Percentiles rank a stretch among this genome's conserved stretches.
These are phyloP conservation scores for Coluber constrictor DNA, from an alignment of 2,797 vertebrate species.

Conservation along the genomic window DNA sequence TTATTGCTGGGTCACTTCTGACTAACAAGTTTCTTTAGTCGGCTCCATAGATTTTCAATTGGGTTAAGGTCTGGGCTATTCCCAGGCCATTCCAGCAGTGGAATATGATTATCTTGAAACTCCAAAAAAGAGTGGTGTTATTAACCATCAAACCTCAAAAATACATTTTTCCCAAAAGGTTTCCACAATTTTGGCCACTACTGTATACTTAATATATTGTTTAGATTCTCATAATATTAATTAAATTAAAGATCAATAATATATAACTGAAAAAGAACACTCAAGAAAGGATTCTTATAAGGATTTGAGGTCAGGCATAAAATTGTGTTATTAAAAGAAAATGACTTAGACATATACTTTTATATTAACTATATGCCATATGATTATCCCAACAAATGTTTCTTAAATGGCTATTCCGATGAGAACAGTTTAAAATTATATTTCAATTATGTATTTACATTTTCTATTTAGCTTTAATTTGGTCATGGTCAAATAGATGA, in stretches of 20 bases:
- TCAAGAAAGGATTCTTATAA: not conserved
- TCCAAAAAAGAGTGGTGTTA: too few species aligned
- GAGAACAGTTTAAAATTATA: not conserved
- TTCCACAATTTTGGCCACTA: too few species aligned
- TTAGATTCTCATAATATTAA: not conserved
- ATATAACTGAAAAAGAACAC: not conserved
- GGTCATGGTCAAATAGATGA: not conserved
- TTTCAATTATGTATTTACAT: not conserved
- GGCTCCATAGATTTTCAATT: too few species aligned
- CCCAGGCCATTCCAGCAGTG: too few species aligned
- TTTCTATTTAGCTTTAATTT: not conserved
- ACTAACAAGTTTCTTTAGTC: too few species aligned
- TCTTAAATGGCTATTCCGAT: not conserved
- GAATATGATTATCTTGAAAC: too few species aligned
- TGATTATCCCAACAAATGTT: not conserved
- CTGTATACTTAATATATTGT: not conserved
- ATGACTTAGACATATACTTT: not conserved
- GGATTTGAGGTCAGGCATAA: not conserved
- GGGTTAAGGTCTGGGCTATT: too few species aligned
- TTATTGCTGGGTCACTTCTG: too few species aligned
- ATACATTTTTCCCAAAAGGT: too few species aligned
- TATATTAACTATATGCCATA: not conserved
- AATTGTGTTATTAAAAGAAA: not conserved
- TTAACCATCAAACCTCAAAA: too few species aligned
- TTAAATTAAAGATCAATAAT: not conserved